phyloP scores from a whole-genome alignment of 2,888 invertebrate genomes.

The Philopedon plagiatum region DNA sequence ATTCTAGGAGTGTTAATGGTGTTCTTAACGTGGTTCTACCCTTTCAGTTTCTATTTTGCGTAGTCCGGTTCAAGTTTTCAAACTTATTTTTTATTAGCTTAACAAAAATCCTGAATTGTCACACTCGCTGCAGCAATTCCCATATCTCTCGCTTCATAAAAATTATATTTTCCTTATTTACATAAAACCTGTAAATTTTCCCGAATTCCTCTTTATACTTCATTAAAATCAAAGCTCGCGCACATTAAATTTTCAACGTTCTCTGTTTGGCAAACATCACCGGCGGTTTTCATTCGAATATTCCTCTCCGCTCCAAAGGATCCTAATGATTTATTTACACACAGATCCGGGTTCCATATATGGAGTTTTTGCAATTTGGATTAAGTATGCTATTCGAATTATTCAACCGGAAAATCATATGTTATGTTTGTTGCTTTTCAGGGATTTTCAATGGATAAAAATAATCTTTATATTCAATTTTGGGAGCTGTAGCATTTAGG shows the following conservation, averaged over 20 bases:
- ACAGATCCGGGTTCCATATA: not conserved
- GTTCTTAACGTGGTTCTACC: no score
- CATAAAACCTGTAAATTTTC: slow-evolving; percentile 5
- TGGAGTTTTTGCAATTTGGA: not conserved
- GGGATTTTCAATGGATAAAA: no score
- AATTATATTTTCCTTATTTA: not conserved
- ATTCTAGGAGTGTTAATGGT: no score
- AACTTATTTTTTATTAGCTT: no score
- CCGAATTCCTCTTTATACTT: slow-evolving; percentile 6
- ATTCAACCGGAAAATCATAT: no score
- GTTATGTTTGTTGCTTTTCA: no score
- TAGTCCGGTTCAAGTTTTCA: no score
- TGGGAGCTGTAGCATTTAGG: no score
- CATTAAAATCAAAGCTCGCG: slow-evolving; percentile 17
- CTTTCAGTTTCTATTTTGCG: no score
- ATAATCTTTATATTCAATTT: no score
- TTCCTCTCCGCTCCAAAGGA: slow-evolving; percentile 7
- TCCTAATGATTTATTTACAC: slow-evolving; percentile 15
- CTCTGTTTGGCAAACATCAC: slow-evolving; percentile 8
- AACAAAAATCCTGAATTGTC: not conserved
- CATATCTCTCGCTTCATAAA: not conserved
- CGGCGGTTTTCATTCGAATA: slow-evolving; percentile 2
- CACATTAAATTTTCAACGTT: slow-evolving; percentile 14
- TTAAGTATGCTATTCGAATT: not conserved
- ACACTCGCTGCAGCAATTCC: not conserved